These are phyloP conservation scores for Diarsia mendica DNA, from an alignment of 2,888 invertebrate genomes.

Conservation along the genomic window DNA sequence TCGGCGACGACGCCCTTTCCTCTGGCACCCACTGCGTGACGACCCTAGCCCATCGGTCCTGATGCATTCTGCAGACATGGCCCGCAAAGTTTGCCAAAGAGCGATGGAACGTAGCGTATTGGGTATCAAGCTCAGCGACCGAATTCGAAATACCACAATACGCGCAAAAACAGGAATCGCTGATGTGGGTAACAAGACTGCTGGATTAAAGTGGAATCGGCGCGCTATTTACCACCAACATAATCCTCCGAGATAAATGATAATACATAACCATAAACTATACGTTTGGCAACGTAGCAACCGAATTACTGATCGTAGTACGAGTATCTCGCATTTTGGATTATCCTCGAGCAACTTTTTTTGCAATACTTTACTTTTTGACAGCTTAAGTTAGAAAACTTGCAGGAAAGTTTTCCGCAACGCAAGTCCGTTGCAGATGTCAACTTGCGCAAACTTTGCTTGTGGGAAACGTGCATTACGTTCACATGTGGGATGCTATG, in stretches of 20 bases:
- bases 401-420: slow-evolving; percentile 18
- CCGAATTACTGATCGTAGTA: slow-evolving; percentile 8
- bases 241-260: slow-evolving; percentile 35
- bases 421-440: slow-evolving; percentile 26
- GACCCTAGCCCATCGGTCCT: too few species aligned
- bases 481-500: background rate
- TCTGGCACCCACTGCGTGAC: too few species aligned
- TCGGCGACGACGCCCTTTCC: too few species aligned
- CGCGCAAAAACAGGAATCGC: too few species aligned
- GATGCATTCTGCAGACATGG: too few species aligned
- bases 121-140: too few species aligned
- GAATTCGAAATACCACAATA: too few species aligned
- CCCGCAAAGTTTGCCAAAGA: too few species aligned
- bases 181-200: too few species aligned
- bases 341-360: background rate
- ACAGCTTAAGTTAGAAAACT: slow-evolving; percentile 22
- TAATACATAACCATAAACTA: slow-evolving; percentile 8
- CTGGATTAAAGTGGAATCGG: too few species aligned
- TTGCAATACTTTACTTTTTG: slow-evolving; percentile 8
- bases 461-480: background rate
- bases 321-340: background rate
- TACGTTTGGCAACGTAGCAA: background rate
- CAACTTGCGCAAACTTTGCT: slow-evolving; percentile 13
- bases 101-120: too few species aligned
- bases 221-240: slow-evolving; percentile 14